Percentiles rank a stretch among this genome's conserved stretches.
Evolutionary conservation across 2,888 invertebrate species (phyloP).

Genomic region (Lithophane leautieri): DNA sequence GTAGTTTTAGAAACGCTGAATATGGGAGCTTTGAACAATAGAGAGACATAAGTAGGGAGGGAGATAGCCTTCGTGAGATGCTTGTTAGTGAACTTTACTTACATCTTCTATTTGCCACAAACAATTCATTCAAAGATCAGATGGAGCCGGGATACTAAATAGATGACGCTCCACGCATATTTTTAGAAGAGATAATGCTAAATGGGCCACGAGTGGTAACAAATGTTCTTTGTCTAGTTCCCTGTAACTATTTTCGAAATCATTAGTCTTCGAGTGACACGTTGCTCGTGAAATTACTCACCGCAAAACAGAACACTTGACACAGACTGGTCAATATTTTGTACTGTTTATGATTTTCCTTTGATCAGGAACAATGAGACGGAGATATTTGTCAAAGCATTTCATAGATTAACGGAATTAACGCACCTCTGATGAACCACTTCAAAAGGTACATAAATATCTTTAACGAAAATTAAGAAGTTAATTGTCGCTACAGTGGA

Average conservation of each 20-base stretch:
- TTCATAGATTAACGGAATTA: constrained; percentile 82
- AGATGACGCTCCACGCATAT: constrained; percentile 66
- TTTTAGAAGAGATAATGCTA: constrained; percentile 71
- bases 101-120: constrained; percentile 5
- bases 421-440: constrained; percentile 76
- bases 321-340: constrained; percentile 83
- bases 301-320: constrained; percentile 82
- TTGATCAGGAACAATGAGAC: constrained; percentile 84
- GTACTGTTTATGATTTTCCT: constrained; percentile 84
- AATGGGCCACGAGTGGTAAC: constrained; percentile 71
- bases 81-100: constrained; percentile 4
- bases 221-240: constrained; percentile 75
- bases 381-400: constrained; percentile 80
- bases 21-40: background rate
- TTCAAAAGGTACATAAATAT: constrained; percentile 84
- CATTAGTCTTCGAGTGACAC: constrained; percentile 80
- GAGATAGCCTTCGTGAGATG: background rate
- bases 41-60: background rate
- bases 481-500: constrained; percentile 75
- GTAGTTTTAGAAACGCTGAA: constrained; percentile 2
- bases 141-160: constrained; percentile 35
- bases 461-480: constrained; percentile 76
- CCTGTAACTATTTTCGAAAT: constrained; percentile 82
- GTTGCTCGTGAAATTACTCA: constrained; percentile 81
- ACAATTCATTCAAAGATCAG: constrained; percentile 41